Percentiles rank a stretch among this genome's conserved stretches.
Evolutionary conservation across 2,797 vertebrate species (phyloP).

Genomic region (Rhyacichthys aspro): DNA sequence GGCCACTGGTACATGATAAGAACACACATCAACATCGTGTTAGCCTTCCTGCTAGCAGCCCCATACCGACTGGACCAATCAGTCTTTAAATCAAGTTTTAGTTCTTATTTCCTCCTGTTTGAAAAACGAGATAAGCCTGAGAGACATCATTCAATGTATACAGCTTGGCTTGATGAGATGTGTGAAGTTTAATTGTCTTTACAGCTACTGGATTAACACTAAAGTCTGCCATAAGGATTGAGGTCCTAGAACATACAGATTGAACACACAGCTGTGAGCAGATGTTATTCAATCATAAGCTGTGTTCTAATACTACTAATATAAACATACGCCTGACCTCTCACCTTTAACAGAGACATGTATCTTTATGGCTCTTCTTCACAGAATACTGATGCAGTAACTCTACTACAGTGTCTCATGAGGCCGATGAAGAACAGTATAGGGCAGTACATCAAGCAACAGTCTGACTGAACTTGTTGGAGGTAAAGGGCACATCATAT

Average conservation of each 20-base stretch:
- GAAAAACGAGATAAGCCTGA: constrained; percentile 2
- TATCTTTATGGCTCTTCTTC: constrained; percentile 31
- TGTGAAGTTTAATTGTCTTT: constrained; percentile 54
- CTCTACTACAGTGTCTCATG: not conserved
- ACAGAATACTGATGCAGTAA: constrained; percentile 44
- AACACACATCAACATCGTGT: constrained; percentile 24
- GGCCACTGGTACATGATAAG: constrained; percentile 30
- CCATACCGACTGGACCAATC: not conserved
- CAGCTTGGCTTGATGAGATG: constrained; percentile 47
- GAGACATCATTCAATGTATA: constrained; percentile 40
- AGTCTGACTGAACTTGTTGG: constrained; percentile 26
- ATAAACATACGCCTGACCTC: no score
- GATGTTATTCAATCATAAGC: not conserved
- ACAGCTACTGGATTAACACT: constrained; percentile 54
- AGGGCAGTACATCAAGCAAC: not conserved
- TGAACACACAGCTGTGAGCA: not conserved
- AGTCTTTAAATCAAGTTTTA: constrained; percentile 5
- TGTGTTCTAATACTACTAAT: constrained; percentile 8
- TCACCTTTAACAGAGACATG: constrained; percentile 17
- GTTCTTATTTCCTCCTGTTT: not conserved
- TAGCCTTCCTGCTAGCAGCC: not conserved
- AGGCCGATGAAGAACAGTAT: constrained; percentile 5
- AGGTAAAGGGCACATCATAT: constrained; percentile 27
- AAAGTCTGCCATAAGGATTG: constrained; percentile 43
- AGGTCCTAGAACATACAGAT: constrained; percentile 1